Conservation (phyloP, 2,113 vertebrate species). For the Gallinago media region DNA sequence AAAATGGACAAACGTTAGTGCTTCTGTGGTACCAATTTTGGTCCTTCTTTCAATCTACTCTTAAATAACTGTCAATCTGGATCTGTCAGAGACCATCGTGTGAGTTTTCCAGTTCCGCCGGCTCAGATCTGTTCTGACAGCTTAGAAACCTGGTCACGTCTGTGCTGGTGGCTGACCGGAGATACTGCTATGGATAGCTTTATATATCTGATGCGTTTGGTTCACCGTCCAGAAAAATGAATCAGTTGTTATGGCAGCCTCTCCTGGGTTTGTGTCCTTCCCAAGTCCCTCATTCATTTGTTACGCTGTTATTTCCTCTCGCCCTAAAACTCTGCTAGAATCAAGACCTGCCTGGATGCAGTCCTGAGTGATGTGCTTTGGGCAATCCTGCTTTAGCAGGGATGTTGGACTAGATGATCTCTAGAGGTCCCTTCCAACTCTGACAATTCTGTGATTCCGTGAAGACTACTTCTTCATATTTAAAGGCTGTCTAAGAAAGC, state of each 20-base stretch:
- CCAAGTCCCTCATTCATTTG: background rate
- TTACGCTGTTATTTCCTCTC: background rate
- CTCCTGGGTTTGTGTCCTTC: background rate
- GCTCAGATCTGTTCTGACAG: background rate
- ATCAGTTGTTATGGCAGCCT: fast-evolving
- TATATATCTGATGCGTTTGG: background rate
- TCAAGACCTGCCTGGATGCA: background rate
- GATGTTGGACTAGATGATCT: too few relatives aligned
- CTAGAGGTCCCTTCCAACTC: too few relatives aligned
- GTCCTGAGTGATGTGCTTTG: too few relatives aligned
- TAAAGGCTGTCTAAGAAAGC: background rate
- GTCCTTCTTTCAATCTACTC: background rate
- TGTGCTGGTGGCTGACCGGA: background rate
- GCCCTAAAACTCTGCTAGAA: background rate
- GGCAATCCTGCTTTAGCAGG: too few relatives aligned
- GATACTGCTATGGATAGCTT: background rate
- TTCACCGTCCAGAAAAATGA: background rate
- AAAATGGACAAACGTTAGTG: background rate
- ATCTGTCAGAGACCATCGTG: background rate
- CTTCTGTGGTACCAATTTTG: background rate
- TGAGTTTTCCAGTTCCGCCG: background rate
- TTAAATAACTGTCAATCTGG: background rate
- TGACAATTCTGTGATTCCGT: too few relatives aligned
- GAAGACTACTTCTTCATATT: background rate
- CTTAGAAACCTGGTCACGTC: background rate